Evolutionary conservation across 1,140 invertebrate genomes (phyloP), one percentile per base, ranked within the genome.

Genomic region (Caenorhabditis latens): DNA sequence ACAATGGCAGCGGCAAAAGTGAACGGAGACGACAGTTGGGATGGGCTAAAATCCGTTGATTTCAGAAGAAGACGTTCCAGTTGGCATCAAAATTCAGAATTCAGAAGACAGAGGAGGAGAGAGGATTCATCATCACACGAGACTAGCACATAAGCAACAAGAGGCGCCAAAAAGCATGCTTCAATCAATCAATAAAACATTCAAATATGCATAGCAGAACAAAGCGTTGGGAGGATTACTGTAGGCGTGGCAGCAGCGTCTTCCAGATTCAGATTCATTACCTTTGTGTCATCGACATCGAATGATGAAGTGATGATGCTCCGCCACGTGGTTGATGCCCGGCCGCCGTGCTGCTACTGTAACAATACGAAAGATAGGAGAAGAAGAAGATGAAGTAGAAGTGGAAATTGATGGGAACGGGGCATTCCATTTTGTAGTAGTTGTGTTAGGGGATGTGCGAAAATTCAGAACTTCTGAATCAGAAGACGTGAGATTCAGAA

Each of bases 341-440:
- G 50, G 84, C 63, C 13, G 84, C 84, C 67, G 84, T 85, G 84
- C 84, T 85, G 84, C 84, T 85, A 85, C 84, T 85, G 84, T 63
- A 85, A 85, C 71, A 79, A 67, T 79, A 79, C 71, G 40, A 79
- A 50, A 79, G 71, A 79, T 79, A 79, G 71, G 65, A 79, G 50
- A 16, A 53, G 16, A 79, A 53, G 7, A 9, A 43, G 21, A 24
- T 40, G 57, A n/a, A 21, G 21, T 19, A 53, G 48, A 19, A 7
- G 24, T n/a, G n/a, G n/a, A 71, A 42, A 2, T 32, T n/a, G 24
- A 14, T 16, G 42, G 13, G 43, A 14, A 19, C 7, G 46, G n/a
- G 9, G 42, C 82, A 83, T 63, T 84, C 53, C 43, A 55, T 1
- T 46, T 85, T 42, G 24, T 40, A 32, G 24, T 40, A 24, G 24